Evolutionary conservation across 2,888 invertebrate species (phyloP).

Genomic region (Schrankia costaestrigalis): DNA sequence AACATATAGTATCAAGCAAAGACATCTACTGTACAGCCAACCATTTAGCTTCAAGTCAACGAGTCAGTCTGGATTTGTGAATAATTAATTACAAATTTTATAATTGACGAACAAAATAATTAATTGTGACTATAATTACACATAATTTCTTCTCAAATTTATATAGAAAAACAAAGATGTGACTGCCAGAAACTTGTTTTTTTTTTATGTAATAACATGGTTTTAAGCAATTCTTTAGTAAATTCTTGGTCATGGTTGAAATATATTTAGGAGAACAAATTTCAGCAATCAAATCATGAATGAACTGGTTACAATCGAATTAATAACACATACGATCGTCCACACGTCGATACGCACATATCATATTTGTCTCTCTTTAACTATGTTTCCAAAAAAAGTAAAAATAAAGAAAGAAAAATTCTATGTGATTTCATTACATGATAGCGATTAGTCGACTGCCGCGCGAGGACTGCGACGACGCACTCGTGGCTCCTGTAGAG

Average conservation of each 20-base stretch:
- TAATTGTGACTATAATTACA: too few relatives aligned
- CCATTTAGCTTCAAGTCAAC: constrained; percentile 54
- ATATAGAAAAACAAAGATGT: constrained; percentile 42
- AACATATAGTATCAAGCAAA: constrained; percentile 64
- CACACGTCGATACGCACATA: constrained; percentile 79
- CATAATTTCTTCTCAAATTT: constrained; percentile 43
- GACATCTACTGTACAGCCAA: constrained; percentile 74
- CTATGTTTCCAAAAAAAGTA: constrained; percentile 71
- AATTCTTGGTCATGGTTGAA: too few relatives aligned
- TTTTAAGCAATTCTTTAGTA: too few relatives aligned
- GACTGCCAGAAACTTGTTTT: constrained; percentile 36
- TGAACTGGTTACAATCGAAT: constrained; percentile 56
- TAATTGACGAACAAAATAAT: too few relatives aligned
- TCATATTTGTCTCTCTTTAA: constrained; percentile 69
- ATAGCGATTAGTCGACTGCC: constrained; percentile 58
- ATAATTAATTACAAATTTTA: too few relatives aligned
- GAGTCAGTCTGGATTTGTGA: constrained; percentile 19
- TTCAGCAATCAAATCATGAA: constrained; percentile 46
- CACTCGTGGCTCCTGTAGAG: constrained; percentile 56
- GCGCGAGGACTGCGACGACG: constrained; percentile 49
- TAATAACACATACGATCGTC: constrained; percentile 72
- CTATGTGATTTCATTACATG: constrained; percentile 76
- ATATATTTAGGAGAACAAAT: constrained; percentile 6
- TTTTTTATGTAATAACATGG: too few relatives aligned
- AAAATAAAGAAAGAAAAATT: constrained; percentile 66